Base-by-base conservation (phyloP, 2,888 invertebrate species). In the Auanema sp. region DNA sequence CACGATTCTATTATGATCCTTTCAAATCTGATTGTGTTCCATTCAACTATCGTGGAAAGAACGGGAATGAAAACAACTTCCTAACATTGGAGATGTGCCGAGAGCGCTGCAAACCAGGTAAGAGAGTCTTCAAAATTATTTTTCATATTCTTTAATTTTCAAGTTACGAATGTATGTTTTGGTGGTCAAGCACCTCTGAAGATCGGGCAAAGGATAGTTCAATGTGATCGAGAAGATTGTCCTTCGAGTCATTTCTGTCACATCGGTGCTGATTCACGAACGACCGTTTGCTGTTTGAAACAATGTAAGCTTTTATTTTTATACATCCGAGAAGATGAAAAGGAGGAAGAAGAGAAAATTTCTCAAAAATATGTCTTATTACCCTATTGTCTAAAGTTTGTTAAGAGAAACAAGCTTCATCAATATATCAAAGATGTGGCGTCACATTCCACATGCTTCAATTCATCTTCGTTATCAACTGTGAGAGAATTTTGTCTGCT, bases 31-130 rank as follows among this genome's bases (percentile, higher is more conserved):
- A 68, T 21, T 78, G 76, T 47, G 65, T 70, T 43, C 63, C 72
- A 1, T 78, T 78, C 60, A 58, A 65, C 1, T 78, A 74, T 55
- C 58, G 64, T 23, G 78, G 77, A 1, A 43, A 54, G 49, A 63
- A 70, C 25, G 74, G 75, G n/a, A 76, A 76, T 55, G 76, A 79
- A 57, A 82, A 82, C 73, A 82, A 83, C 65, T 82, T 83, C 66
- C 65, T 82, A 53, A 77, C 81, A 0, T 61, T 64, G 51, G 67
- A 72, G 14, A 65, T 66, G 53, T 82, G 82, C 61, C 75, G 72
- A 59, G 80, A 79, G 56, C 56, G 57, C 4, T 76, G 79, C 61
- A 64, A 73, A 21, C 76, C 78, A 24, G 65, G 79, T 79, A 68
- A 64, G 72, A 47, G 8, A 47, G 8, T 10, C 5, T 6, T 11